Evolutionary conservation across 1,140 invertebrate species (phyloP), one percentile per base, ranked within the genome.

Genomic region (Lepidurus arcticus): DNA sequence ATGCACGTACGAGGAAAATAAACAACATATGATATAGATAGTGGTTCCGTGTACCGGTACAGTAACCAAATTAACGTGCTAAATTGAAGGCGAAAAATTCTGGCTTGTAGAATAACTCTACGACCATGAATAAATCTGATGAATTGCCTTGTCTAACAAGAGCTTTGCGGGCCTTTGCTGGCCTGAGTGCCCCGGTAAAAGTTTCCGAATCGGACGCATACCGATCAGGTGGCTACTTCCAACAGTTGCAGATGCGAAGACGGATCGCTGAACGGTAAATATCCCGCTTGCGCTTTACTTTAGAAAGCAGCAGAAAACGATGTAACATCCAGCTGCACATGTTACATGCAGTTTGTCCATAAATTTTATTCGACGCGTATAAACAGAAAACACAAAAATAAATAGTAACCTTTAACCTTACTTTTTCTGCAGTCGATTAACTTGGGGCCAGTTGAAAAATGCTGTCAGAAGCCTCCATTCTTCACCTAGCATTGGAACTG

Each of bases 111-210:
- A 65, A 16, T n/a, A 65, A 65, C 6, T 65, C 21, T 6, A 65
- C 21, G 13, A 65, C n/a, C 53, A 65, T 65, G 53, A 65, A 65
- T 65, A 65, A 11, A 1, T 65, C 53, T n/a, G 53, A 65, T 65
- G 53, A 65, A 7, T 16, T 13, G 13, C 75, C 79, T 73, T 76
- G 79, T 43, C 73, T 79, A 10, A 78, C 79, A 26, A 73, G 79
- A 42, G 79, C 79, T 44, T 53, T 79, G 10, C 53, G 80, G 42
- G 78, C 80, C 53, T 77, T 80, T 76, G 34, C 80, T 0, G 75
- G 73, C 2, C 75, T 75, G 16, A 77, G 78, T 47, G 76, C 73
- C 5, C 77, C 65, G n/a, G 65, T 24, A 45, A 74, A 44, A n/a
- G 47, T 21, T 44, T 76, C 77, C 34, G 42, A 21, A 53, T 76